A percentile compares a stretch with the other conserved stretches of the same genome.
phyloP scores from a whole-genome alignment of 2,113 vertebrate species.

The Neolamprologus variostigma region DNA sequence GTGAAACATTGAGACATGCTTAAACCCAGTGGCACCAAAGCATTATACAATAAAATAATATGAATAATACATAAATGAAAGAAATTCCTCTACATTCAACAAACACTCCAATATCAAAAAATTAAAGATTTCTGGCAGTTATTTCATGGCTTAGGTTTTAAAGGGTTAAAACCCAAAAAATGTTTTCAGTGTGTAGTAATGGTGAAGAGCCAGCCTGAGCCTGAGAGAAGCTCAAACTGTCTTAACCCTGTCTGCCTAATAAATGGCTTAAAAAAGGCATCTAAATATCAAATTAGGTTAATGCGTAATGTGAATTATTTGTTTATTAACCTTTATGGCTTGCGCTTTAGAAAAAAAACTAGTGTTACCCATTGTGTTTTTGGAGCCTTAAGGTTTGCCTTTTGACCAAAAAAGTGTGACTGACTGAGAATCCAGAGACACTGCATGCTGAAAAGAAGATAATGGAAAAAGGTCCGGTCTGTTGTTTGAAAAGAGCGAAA shows the following conservation, averaged over 20 bases:
- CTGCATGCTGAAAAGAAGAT: background rate
- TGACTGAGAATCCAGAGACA: background rate
- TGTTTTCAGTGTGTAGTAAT: background rate
- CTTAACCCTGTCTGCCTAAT: background rate
- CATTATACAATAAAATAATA: background rate
- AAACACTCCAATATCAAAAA: background rate
- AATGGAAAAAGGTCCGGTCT: background rate
- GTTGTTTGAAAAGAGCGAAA: background rate
- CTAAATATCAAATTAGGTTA: background rate
- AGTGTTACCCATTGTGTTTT: background rate
- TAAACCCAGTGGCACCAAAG: background rate
- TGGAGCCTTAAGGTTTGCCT: background rate
- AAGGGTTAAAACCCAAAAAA: background rate
- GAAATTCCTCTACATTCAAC: background rate
- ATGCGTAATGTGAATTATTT: accelerated
- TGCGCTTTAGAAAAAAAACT: background rate
- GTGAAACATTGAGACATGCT: background rate
- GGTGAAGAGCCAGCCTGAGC: too few species aligned
- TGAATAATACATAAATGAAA: background rate
- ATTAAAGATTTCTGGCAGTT: background rate
- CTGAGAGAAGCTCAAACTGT: background rate
- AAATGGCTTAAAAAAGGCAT: background rate
- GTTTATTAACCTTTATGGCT: background rate
- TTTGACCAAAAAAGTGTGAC: background rate
- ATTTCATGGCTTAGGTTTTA: background rate